phyloP scores from a whole-genome alignment of 2,113 vertebrate genomes.

The Phrynosoma platyrhinos region DNA sequence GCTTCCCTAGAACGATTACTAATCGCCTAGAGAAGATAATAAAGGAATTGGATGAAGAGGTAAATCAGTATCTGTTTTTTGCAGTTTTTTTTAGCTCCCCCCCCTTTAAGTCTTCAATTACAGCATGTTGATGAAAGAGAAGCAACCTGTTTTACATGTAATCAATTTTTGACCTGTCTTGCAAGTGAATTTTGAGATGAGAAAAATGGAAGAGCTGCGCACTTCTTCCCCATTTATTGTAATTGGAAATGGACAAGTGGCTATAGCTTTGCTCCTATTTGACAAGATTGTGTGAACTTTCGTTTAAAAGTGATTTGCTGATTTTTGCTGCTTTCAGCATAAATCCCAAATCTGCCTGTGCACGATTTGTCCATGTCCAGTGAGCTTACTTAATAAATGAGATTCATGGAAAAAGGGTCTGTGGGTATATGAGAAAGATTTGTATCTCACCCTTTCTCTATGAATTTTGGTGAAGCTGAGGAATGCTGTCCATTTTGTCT shows the following conservation, averaged over 20 bases:
- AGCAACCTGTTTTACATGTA: not conserved
- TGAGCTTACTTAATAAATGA: not conserved
- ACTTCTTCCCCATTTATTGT: not conserved
- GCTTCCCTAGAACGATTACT: slow-evolving; percentile 80
- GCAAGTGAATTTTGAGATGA: not conserved
- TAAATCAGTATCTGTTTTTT: slow-evolving; percentile 59
- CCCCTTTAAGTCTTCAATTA: too few species aligned
- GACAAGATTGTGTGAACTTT: not conserved
- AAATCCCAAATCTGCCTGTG: too few species aligned
- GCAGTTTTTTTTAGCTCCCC: not conserved
- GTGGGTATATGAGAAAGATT: not conserved
- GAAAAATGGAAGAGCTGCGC: not conserved
- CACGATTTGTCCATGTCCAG: too few species aligned
- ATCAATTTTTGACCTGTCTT: fast-evolving
- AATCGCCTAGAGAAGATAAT: slow-evolving; percentile 89
- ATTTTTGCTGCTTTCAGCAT: too few species aligned
- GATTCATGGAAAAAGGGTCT: not conserved
- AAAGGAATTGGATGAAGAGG: slow-evolving; percentile 97
- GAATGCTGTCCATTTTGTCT: not conserved
- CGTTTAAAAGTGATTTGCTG: too few species aligned
- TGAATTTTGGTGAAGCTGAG: not conserved
- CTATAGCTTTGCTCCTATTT: not conserved
- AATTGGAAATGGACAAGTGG: not conserved
- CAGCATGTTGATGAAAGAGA: not conserved
- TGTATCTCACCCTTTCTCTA: slow-evolving; percentile 2